Evolutionary conservation across 2,888 invertebrate genomes (phyloP).

Genomic region (Cryptocephalus primarius): DNA sequence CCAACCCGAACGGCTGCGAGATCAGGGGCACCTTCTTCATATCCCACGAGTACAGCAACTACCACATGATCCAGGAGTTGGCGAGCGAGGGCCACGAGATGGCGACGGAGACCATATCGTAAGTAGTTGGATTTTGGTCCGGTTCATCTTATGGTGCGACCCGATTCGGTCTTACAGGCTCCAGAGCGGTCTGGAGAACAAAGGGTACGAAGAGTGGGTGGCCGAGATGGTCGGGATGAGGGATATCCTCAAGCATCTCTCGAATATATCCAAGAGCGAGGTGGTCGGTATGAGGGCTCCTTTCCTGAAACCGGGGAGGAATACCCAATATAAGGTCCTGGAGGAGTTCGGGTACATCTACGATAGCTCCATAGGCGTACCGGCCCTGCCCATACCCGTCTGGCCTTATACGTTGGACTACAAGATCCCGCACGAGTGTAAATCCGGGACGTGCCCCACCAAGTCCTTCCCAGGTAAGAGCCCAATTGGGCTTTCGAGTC

Average conservation of each 20-base stretch:
- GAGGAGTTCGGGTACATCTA: conserved; percentile 89
- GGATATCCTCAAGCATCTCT: conserved; percentile 70
- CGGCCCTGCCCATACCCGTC: conserved; percentile 65
- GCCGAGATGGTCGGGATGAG: conserved; percentile 92
- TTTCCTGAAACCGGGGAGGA: conserved; percentile 83
- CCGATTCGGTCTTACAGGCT: conserved; percentile 34
- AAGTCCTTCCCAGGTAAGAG: conserved; percentile 71
- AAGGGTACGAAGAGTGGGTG: conserved; percentile 86
- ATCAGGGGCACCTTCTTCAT: conserved; percentile 89
- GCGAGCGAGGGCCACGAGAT: conserved; percentile 85
- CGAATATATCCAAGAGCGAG: conserved; percentile 71
- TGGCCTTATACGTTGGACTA: conserved; percentile 95
- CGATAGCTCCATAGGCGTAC: conserved; percentile 84
- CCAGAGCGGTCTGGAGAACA: conserved; percentile 77
- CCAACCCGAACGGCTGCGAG: conserved; percentile 83
- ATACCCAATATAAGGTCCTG: conserved; percentile 85
- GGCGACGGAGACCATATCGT: conserved; percentile 61
- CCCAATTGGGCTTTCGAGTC: too few species aligned
- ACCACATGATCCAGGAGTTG: conserved; percentile 82
- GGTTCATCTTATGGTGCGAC: too few species aligned
- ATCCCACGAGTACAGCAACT: conserved; percentile 86
- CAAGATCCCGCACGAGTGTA: conserved; percentile 87
- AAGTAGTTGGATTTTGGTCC: conserved; percentile 31
- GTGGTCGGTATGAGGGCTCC: conserved; percentile 83
- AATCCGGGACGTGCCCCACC: conserved; percentile 83